Evolutionary conservation across 2,797 vertebrate species (phyloP), one percentile per base, ranked within the genome.

Genomic region (Silurus aristotelis): DNA sequence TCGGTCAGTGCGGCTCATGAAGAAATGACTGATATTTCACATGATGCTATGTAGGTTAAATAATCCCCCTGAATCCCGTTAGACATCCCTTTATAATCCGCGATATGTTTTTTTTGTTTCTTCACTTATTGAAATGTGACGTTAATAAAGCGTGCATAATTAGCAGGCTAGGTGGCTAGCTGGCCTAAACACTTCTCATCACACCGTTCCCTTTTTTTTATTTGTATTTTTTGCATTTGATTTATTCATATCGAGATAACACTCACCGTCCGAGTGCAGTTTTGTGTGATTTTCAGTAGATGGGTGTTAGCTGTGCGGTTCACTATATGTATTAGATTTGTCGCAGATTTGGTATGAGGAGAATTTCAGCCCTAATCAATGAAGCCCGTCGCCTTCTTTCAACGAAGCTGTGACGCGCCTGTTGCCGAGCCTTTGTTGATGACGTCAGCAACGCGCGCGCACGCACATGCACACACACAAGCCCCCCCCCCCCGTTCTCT

Each of bases 301-400:
- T 67, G 64, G 43, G 12, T 20, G 1, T 56, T 25, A 82, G 73
- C 43, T 43, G 64, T 60, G 80, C 31, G n/a, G 15, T 86, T 67
- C 73, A 55, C 60, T 68, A 14, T 2, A 63, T 31, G 52, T 82
- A 75, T 13, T 31, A n/a, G 58, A 67, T 83, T 89, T 82, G 20
- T 27, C 82, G 75, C 85, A n/a, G 20, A 31, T 80, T 67, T 75
- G 10, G 10, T 66, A 91, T 91, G 91, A 91, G 90, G 82, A 89
- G 84, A 66, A 87, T 83, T 87, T 90, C 87, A 90, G 87, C 87
- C 93, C 92, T 94, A 95, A 95, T 95, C 90, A 96, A 95, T 94
- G 93, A 94, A 94, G 60, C 72, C 82, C 88, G 91, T 89, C 91
- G 91, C 91, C 70, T 83, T 85, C 63, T 91, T 89, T 84, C 83